Evolutionary conservation across 2,888 invertebrate genomes (phyloP), one percentile per base, ranked within the genome.

Genomic region (Urechis unicinctus): DNA sequence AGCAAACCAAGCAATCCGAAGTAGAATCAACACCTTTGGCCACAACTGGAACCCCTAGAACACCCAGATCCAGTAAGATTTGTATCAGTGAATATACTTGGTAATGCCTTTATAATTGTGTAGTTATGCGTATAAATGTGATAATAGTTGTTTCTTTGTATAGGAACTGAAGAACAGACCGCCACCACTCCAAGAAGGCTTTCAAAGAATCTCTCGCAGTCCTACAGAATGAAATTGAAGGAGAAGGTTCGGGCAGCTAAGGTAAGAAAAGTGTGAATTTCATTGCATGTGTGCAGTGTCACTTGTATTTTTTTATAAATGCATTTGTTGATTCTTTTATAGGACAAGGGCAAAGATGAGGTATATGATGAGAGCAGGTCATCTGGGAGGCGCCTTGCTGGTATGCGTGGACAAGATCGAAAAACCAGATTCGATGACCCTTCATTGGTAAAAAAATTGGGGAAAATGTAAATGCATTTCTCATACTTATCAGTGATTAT

Each of bases 401-500:
- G 58, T 3, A 54, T 48, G 29, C 25, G 61, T 22, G 49, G 48
- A 3, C 24, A 31, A 5, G 22, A 30, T 2, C 43, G 50, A n/a
- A 36, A 45, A 17, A 63, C 63, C 17, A 49, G 63, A n/a, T 63
- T 63, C 50, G 63, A 63, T 36, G 61, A 62, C 52, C 56, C 58
- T 2, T 44, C 41, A 24, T 21, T 55, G 50, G 61, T 63, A 25
- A 50, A 56, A 49, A 3, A 21, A 30, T 13, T n/a, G 6, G 30
- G 6, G n/a, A 22, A 9, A 17, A n/a, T 17, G n/a, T 25, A n/a
- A n/a, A n/a, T n/a, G n/a, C n/a, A n/a, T n/a, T n/a, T n/a, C n/a
- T n/a, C n/a, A n/a, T n/a, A n/a, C n/a, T n/a, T n/a, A n/a, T n/a
- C n/a, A n/a, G n/a, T n/a, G n/a, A n/a, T n/a, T n/a, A n/a, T n/a